A percentile compares a stretch with the other conserved stretches of the same genome.
phyloP scores from a whole-genome alignment of 2,888 invertebrate species.

The Margaritifera margaritifera region DNA sequence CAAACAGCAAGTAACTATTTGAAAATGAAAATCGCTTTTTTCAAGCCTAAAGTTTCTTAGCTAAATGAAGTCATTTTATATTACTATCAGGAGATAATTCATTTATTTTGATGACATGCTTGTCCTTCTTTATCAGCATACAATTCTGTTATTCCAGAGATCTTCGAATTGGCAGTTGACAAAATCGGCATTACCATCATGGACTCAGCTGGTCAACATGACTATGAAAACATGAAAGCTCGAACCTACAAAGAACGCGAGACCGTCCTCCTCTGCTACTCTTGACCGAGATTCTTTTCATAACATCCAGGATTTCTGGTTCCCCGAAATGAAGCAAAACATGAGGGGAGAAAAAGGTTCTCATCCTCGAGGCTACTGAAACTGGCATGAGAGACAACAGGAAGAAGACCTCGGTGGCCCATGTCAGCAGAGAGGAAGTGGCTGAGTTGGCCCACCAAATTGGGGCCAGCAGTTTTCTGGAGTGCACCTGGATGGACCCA shows the following conservation, averaged over 20 bases:
- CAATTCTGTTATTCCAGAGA: no score
- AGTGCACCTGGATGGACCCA: slow-evolving; percentile 48
- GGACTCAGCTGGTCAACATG: slow-evolving; percentile 59
- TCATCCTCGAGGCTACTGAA: slow-evolving; percentile 57
- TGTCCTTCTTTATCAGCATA: no score
- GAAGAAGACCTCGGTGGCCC: slow-evolving; percentile 5
- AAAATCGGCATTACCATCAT: slow-evolving; percentile 54
- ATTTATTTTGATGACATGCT: no score
- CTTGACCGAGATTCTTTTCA: slow-evolving; percentile 52
- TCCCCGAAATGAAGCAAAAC: slow-evolving; percentile 51
- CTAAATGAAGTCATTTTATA: no score
- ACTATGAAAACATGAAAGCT: slow-evolving; percentile 47
- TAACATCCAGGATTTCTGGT: slow-evolving; percentile 54
- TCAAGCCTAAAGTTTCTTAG: no score
- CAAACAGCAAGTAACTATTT: no score
- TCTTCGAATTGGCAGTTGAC: slow-evolving; percentile 51
- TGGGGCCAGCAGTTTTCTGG: slow-evolving; percentile 54
- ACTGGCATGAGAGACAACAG: slow-evolving; percentile 44
- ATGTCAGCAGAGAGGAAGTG: slow-evolving; percentile 42
- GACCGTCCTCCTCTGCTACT: slow-evolving; percentile 55
- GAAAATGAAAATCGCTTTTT: no score
- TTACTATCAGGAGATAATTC: no score
- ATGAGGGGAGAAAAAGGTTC: slow-evolving; percentile 41
- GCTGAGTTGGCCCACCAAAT: slow-evolving; percentile 49
- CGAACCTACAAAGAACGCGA: slow-evolving; percentile 55